These are phyloP conservation scores for Drosophila orena DNA, from an alignment of 1,140 invertebrate species.

Conservation along the genomic window DNA sequence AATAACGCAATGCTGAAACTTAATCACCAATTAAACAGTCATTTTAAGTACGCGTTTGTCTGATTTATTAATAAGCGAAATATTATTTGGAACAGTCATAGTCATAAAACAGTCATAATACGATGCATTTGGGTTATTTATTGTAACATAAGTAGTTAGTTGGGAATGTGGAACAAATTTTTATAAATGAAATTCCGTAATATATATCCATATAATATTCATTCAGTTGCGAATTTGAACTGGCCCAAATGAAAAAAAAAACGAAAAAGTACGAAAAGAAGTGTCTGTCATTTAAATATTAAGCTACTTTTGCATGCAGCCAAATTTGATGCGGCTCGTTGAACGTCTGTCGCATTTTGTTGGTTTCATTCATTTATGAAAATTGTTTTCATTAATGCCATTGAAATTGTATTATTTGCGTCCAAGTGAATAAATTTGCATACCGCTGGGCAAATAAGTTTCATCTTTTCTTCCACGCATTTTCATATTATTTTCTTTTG, in stretches of 20 bases:
- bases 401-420: conserved; percentile 81
- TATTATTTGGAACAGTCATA: too few species aligned
- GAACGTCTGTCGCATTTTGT: conserved; percentile 40
- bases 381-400: conserved; percentile 77
- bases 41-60: too few species aligned
- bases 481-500: conserved; percentile 52
- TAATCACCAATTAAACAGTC: not conserved
- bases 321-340: conserved; percentile 58
- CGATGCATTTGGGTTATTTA: too few species aligned
- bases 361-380: conserved; percentile 74
- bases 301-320: conserved; percentile 61
- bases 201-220: too few species aligned
- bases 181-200: too few species aligned
- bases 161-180: too few species aligned
- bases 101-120: too few species aligned
- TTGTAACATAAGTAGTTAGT: too few species aligned
- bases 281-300: conserved; percentile 42
- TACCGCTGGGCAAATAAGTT: conserved; percentile 42
- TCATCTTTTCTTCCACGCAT: conserved; percentile 45
- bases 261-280: not conserved
- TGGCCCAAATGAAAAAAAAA: too few species aligned
- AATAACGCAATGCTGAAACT: too few species aligned
- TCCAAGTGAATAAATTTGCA: conserved; percentile 75
- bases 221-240: conserved; percentile 2
- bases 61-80: too few species aligned